Evolutionary conservation across 92 coral and sea anemone genomes (phyloP), one percentile per base, ranked within the genome.

Genomic region (Phenganax marumi): DNA sequence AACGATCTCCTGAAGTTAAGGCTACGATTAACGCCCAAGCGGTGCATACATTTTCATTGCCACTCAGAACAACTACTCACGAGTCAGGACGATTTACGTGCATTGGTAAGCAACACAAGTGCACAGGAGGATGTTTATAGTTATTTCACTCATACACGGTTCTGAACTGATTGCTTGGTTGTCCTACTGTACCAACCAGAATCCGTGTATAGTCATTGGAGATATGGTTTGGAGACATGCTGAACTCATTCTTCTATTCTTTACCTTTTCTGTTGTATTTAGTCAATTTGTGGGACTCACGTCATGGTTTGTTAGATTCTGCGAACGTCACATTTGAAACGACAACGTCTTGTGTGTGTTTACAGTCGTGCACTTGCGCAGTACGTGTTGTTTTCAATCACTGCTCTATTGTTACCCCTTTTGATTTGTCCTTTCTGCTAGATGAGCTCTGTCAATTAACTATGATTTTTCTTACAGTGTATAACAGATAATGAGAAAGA

Each of bases 261-360:
- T 58, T 84, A 10, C 39, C 43, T 33, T 33, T 33, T 33, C 43
- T 33, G 43, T 33, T 33, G 43, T 33, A 1, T 75, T 18, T 88
- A 95, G 98, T 87, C 62, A 91, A 89, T 79, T 85, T 95, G 74
- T 92, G 85, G 84, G 98, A 95, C 69, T 84, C 98, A n/a, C 97
- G 97, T 18, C 93, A 92, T 52, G 89, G 84, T 61, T 84, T 92
- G 81, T 84, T 95, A 33, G 98, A 95, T 86, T 87, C 87, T n/a
- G 85, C 97, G 8, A 95, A 95, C 73, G 92, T 95, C 48, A 92
- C 98, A 50, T 95, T 95, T 81, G 91, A 86, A 16, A 95, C 98
- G 11, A 85, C 92, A 65, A 93, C 86, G n/a, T 91, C 98, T 12
- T 95, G 98, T 80, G 97, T 95, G 13, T 95, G 98, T 75, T 90